Evolutionary conservation across 2,797 vertebrate species (phyloP).

Genomic region (Brachyalestes nurse): DNA sequence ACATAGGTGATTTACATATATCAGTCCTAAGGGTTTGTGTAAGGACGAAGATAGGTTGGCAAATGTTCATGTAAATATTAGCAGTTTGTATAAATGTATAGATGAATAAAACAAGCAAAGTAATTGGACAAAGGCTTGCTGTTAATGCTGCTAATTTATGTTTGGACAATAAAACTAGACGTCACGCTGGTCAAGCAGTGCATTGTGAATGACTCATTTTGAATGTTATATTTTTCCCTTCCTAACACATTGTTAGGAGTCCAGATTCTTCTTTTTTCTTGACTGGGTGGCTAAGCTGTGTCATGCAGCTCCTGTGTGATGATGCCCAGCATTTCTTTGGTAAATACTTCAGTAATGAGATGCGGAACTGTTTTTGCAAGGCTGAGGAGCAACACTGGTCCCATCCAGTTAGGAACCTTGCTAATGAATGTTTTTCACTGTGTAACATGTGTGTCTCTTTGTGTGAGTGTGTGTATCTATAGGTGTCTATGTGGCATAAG

Average conservation of each 20-base stretch:
- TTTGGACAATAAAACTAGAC: neutral
- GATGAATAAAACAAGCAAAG: neutral
- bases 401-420: neutral
- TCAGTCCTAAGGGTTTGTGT: too few species aligned
- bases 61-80: too few species aligned
- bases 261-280: slow-evolving; percentile 7
- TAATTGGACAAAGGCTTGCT: neutral
- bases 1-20: too few species aligned
- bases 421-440: slow-evolving; percentile 8
- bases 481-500: slow-evolving; percentile 15
- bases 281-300: neutral
- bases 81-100: too few species aligned
- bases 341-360: neutral
- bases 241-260: neutral
- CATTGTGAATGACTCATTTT: neutral
- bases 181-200: neutral
- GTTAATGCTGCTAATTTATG: neutral
- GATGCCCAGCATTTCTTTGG: neutral
- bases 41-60: too few species aligned
- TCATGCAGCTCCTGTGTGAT: neutral
- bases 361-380: neutral
- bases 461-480: slow-evolving; percentile 2
- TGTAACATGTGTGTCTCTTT: neutral
- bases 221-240: neutral
- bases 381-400: neutral